These are phyloP conservation scores for Unio delphinus DNA, from an alignment of 2,888 invertebrate species.

Conservation along the genomic window DNA sequence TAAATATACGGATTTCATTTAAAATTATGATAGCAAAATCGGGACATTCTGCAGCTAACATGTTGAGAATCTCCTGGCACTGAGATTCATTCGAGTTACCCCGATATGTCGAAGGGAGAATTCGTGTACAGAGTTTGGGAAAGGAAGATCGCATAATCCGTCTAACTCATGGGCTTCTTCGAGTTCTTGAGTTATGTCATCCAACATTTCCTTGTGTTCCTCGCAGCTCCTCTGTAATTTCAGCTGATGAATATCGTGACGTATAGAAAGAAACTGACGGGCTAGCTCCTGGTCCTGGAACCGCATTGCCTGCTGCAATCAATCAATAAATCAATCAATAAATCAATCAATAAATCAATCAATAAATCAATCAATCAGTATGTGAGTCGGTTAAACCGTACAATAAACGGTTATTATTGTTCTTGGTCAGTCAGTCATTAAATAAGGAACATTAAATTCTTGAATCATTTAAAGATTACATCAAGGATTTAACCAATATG, in stretches of 20 bases:
- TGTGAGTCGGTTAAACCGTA: too few relatives aligned
- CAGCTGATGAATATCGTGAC: slow-evolving; percentile 62
- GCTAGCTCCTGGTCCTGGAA: slow-evolving; percentile 64
- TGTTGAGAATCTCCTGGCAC: slow-evolving; percentile 60
- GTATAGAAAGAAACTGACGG: slow-evolving; percentile 55
- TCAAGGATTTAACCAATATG: too few relatives aligned
- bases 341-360: too few relatives aligned
- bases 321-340: too few relatives aligned
- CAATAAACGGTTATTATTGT: too few relatives aligned
- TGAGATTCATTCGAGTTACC: slow-evolving; percentile 62
- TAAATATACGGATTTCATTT: too few relatives aligned
- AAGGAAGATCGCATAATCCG: slow-evolving; percentile 58
- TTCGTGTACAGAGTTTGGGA: slow-evolving; percentile 33
- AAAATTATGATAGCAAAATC: too few relatives aligned
- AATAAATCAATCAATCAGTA: too few relatives aligned
- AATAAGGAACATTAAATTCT: too few relatives aligned
- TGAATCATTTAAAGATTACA: too few relatives aligned
- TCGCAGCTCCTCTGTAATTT: slow-evolving; percentile 61
- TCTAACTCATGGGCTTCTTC: slow-evolving; percentile 56
- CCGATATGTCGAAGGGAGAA: slow-evolving; percentile 61
- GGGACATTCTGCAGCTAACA: slow-evolving; percentile 23
- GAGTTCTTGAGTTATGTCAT: slow-evolving; percentile 60
- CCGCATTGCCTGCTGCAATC: slow-evolving; percentile 61
- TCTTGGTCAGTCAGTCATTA: too few relatives aligned
- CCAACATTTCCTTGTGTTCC: slow-evolving; percentile 63